These are phyloP conservation scores for Pempheris klunzingeri DNA, from an alignment of 2,797 vertebrate genomes.

Conservation along the genomic window DNA sequence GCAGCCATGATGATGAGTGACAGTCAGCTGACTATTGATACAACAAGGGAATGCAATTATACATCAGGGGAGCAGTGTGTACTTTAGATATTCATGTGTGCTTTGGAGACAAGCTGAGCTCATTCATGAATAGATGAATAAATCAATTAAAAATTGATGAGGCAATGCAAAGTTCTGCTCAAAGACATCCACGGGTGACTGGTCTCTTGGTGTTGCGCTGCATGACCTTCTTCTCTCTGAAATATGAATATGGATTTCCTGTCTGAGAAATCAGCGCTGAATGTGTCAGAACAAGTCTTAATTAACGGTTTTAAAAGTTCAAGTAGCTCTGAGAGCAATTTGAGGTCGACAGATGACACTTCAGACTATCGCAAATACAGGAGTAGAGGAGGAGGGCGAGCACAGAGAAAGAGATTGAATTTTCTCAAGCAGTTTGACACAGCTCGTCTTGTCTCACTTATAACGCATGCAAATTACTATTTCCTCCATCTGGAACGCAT, in stretches of 20 bases:
- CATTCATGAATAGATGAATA: slow-evolving; percentile 75
- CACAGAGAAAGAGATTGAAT: slow-evolving; percentile 27
- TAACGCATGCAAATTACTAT: slow-evolving; percentile 57
- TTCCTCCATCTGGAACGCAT: slow-evolving; percentile 58
- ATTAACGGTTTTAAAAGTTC: slow-evolving; percentile 66
- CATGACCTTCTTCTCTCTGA: slow-evolving; percentile 60
- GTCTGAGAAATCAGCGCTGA: slow-evolving; percentile 33
- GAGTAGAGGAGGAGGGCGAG: not conserved
- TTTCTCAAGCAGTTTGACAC: slow-evolving; percentile 38
- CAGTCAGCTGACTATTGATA: slow-evolving; percentile 50
- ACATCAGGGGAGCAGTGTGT: slow-evolving; percentile 29
- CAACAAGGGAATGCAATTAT: slow-evolving; percentile 39
- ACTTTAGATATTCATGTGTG: slow-evolving; percentile 55
- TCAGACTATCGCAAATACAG: slow-evolving; percentile 8
- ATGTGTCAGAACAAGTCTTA: slow-evolving; percentile 54
- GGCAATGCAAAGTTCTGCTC: slow-evolving; percentile 52
- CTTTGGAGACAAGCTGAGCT: slow-evolving; percentile 57
- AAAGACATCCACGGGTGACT: slow-evolving; percentile 54
- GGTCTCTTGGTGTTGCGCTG: slow-evolving; percentile 41
- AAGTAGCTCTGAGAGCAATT: slow-evolving; percentile 38
- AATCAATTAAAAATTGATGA: slow-evolving; percentile 71
- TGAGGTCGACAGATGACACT: slow-evolving; percentile 41
- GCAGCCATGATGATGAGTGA: slow-evolving; percentile 48
- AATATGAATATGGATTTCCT: slow-evolving; percentile 70
- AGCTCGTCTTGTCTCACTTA: slow-evolving; percentile 27